Conservation (phyloP, 2,797 vertebrate species). For the Mormyrus hasselquistii region DNA sequence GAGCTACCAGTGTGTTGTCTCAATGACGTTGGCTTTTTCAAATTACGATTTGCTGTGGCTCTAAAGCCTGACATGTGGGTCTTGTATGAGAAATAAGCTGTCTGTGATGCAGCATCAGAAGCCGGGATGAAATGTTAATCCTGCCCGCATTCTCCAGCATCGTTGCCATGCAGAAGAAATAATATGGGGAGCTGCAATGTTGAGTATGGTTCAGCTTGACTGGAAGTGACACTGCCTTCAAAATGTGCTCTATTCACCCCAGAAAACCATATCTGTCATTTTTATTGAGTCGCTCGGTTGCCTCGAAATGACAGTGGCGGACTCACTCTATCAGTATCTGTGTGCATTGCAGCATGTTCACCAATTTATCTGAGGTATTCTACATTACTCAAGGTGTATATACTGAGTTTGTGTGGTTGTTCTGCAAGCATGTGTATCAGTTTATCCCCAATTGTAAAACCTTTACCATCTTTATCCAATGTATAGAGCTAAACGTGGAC, state of each 20-base stretch:
- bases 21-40: neutral
- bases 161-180: neutral
- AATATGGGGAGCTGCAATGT: neutral
- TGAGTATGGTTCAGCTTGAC: neutral
- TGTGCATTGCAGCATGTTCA: neutral
- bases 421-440: neutral
- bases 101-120: neutral
- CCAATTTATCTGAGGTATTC: neutral
- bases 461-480: neutral
- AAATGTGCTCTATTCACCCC: neutral
- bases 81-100: neutral
- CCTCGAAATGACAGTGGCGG: neutral
- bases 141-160: neutral
- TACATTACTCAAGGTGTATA: neutral
- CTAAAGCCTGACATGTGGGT: neutral
- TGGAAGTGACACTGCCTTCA: neutral
- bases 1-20: neutral
- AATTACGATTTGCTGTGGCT: neutral
- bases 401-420: neutral
- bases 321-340: neutral
- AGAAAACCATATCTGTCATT: neutral
- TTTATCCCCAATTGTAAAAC: neutral
- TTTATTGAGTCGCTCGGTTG: neutral
- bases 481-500: neutral
- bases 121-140: neutral